A percentile compares a stretch with the other conserved stretches of the same genome.
Conservation (phyloP, 2,888 invertebrate species). For the Galerucella calmariensis region DNA sequence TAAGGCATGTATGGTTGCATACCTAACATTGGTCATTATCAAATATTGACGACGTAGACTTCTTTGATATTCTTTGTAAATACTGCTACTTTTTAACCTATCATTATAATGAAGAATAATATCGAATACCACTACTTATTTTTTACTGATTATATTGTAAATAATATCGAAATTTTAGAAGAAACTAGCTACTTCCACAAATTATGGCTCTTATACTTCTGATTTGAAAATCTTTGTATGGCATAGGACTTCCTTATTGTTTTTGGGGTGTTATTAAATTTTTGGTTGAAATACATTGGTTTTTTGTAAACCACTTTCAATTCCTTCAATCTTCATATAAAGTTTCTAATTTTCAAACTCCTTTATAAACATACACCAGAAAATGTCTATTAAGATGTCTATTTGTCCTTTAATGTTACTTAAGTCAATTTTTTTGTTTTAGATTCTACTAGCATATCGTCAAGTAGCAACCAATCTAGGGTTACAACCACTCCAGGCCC, state of each 20-base stretch:
- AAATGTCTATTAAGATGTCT: not conserved
- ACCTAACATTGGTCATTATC: no score
- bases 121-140: no score
- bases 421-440: slow-evolving; percentile 16
- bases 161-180: no score
- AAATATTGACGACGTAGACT: no score
- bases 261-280: not conserved
- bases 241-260: not conserved
- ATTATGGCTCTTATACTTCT: not conserved
- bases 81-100: no score
- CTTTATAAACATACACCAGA: not conserved
- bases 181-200: no score
- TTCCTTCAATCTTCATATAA: not conserved
- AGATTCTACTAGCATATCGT: slow-evolving; percentile 64
- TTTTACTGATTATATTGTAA: no score
- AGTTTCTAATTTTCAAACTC: not conserved
- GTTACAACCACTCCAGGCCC: slow-evolving; percentile 61
- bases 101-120: no score
- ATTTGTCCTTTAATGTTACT: not conserved
- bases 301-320: not conserved
- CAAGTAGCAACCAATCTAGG: slow-evolving; percentile 63
- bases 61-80: no score
- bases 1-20: no score
- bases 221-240: not conserved
- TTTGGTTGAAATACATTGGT: not conserved